phyloP scores from a whole-genome alignment of 1,140 invertebrate genomes.

The Gerris buenoi region DNA sequence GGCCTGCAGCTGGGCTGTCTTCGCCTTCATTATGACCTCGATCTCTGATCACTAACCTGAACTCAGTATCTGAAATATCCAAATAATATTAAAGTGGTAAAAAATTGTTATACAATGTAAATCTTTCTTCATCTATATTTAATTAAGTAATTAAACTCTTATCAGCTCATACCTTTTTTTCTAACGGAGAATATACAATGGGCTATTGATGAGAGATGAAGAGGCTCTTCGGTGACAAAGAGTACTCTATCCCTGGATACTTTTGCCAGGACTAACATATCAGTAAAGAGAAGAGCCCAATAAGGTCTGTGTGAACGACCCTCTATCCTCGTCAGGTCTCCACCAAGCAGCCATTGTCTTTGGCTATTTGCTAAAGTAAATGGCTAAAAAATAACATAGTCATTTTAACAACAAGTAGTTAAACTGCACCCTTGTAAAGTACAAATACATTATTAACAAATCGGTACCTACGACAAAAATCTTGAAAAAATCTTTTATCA shows the following conservation, averaged over 20 bases:
- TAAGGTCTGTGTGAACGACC: conserved; percentile 61
- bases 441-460: no score
- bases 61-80: conserved; percentile 53
- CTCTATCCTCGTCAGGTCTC: conserved; percentile 63
- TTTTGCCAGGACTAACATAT: conserved; percentile 66
- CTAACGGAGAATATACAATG: conserved; percentile 69
- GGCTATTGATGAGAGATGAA: conserved; percentile 55
- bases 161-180: conserved; percentile 65
- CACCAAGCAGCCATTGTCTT: conserved; percentile 73
- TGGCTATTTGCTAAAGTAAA: conserved; percentile 64
- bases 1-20: conserved; percentile 43
- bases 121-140: no score
- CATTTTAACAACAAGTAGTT: no score
- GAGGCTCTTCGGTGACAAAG: conserved; percentile 71
- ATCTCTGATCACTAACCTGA: conserved; percentile 40
- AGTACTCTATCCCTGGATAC: conserved; percentile 67
- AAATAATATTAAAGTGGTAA: no score
- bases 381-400: conserved; percentile 37
- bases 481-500: no score
- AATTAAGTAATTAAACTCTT: no score
- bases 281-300: conserved; percentile 68
- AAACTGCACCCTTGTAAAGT: no score
- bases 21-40: conserved; percentile 36
- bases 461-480: no score
- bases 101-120: no score